Conservation (phyloP, 2,888 invertebrate species). For the Clistopyga incitator region DNA sequence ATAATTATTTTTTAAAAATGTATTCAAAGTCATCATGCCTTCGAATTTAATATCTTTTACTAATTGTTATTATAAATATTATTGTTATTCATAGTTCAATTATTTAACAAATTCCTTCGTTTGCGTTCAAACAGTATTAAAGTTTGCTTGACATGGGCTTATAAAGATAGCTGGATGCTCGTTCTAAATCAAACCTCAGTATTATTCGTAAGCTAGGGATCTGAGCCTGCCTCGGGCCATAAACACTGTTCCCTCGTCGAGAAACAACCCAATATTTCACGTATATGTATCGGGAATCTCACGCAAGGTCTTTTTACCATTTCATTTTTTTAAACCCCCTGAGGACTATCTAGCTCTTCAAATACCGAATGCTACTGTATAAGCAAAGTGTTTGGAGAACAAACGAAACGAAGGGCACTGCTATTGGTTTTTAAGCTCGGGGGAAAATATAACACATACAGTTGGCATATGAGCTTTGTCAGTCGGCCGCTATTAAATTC, state of each 20-base stretch:
- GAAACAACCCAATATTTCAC: constrained; percentile 15
- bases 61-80: no score
- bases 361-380: no score
- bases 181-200: not conserved
- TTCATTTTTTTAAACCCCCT: not conserved
- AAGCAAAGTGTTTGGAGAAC: no score
- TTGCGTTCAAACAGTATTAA: not conserved
- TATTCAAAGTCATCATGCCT: not conserved
- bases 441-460: no score
- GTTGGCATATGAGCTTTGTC: no score
- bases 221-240: not conserved
- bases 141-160: constrained; percentile 2
- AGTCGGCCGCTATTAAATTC: no score
- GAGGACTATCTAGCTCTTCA: not conserved
- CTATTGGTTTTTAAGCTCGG: no score
- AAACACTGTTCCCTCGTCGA: not conserved
- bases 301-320: not conserved
- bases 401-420: no score
- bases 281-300: not conserved
- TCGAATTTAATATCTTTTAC: not conserved
- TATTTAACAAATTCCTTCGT: not conserved
- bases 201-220: not conserved
- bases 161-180: not conserved
- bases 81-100: no score
- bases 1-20: not conserved